phyloP scores from a whole-genome alignment of 2,888 invertebrate species.

The Melanostoma mellinum region DNA sequence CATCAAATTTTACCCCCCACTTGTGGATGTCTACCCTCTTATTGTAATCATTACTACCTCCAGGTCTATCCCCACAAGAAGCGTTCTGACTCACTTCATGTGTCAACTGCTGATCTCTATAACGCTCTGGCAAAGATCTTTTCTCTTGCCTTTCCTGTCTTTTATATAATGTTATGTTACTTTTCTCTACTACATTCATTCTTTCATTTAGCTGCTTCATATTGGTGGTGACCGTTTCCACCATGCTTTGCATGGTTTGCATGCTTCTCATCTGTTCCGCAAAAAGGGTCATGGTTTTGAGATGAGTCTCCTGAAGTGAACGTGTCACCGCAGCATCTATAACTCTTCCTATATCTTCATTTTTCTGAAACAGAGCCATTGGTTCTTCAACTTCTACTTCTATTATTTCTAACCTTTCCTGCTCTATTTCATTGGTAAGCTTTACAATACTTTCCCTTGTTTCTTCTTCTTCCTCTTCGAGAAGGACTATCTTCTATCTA shows the following conservation, averaged over 20 bases:
- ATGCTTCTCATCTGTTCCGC: neutral
- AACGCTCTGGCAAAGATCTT: neutral
- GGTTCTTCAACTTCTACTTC: no score
- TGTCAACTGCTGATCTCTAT: neutral
- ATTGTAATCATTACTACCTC: neutral
- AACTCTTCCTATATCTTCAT: neutral
- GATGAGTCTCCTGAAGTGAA: neutral
- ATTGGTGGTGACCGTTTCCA: neutral
- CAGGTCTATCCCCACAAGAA: no score
- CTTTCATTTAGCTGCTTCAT: neutral
- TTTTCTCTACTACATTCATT: neutral
- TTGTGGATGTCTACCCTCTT: neutral
- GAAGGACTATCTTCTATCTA: no score
- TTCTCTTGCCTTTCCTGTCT: neutral
- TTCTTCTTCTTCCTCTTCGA: no score
- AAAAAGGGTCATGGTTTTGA: neutral
- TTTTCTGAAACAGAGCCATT: no score
- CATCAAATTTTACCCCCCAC: conserved; percentile 24
- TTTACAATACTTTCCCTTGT: no score
- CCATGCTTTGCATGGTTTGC: neutral
- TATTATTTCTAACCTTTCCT: no score
- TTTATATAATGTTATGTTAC: neutral
- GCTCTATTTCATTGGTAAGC: no score
- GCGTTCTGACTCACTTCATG: neutral
- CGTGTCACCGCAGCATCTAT: neutral